phyloP scores from a whole-genome alignment of 2,113 vertebrate genomes.

The Guaruba guarouba region DNA sequence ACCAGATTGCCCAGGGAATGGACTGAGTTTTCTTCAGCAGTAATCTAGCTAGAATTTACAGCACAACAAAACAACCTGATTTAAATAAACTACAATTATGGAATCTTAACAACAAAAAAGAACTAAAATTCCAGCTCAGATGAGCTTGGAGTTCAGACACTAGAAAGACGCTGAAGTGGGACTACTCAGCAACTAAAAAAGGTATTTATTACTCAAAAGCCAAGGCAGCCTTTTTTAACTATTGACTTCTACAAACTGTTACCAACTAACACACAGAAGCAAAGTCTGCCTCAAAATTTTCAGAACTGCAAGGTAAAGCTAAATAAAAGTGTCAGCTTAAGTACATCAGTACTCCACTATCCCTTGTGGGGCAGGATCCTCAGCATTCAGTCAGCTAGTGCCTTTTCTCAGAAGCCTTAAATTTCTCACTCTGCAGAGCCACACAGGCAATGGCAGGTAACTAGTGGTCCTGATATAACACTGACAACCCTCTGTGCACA shows the following conservation, averaged over 20 bases:
- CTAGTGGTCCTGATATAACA: neutral
- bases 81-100: neutral
- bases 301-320: neutral
- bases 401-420: neutral
- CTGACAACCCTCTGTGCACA: neutral
- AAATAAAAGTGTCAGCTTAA: neutral
- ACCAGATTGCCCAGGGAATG: fast-evolving
- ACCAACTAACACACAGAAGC: neutral
- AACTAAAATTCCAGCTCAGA: neutral
- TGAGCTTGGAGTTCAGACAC: neutral
- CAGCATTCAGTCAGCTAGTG: neutral
- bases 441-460: neutral
- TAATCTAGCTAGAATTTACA: neutral
- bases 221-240: neutral
- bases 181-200: neutral
- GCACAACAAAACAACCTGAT: neutral
- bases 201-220: neutral
- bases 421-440: neutral
- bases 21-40: neutral
- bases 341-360: neutral
- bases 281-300: neutral
- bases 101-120: neutral
- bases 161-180: neutral
- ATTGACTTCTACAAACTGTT: neutral
- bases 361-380: neutral